phyloP scores from a whole-genome alignment of 23 tunicate species.

The Ciona savignyi region DNA sequence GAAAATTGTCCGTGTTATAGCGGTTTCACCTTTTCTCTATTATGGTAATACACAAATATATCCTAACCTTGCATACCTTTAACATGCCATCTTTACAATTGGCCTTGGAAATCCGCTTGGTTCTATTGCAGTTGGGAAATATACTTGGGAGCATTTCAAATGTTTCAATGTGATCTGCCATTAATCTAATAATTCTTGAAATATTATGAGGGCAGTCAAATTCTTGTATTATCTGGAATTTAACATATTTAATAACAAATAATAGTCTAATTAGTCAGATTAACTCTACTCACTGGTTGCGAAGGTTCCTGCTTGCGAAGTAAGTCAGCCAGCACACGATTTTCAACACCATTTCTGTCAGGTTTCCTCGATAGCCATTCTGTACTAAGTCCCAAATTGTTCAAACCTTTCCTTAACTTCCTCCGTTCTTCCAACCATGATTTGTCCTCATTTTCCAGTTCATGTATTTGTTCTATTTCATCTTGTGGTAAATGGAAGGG shows the following conservation, averaged over 20 bases:
- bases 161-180: neutral
- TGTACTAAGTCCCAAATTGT: conserved; percentile 7
- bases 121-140: neutral
- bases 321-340: conserved; percentile 10
- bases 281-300: neutral
- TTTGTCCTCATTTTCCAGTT: neutral
- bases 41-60: too few relatives aligned
- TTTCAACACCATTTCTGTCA: conserved; percentile 25
- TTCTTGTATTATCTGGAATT: too few relatives aligned
- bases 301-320: neutral
- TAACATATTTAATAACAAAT: too few relatives aligned
- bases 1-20: too few relatives aligned
- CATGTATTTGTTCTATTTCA: neutral
- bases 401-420: conserved; percentile 27
- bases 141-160: neutral
- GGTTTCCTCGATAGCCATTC: conserved; percentile 46
- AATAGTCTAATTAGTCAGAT: too few relatives aligned
- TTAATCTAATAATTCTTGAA: neutral
- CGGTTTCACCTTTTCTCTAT: too few relatives aligned
- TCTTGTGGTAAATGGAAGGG: neutral
- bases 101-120: neutral
- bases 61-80: too few relatives aligned
- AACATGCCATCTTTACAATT: conserved; percentile 7
- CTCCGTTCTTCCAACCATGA: conserved; percentile 36
- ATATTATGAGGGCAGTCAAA: neutral